A percentile compares a stretch with the other conserved stretches of the same genome.
phyloP scores from a whole-genome alignment of 2,888 invertebrate genomes.

The Cerastis leucographa region DNA sequence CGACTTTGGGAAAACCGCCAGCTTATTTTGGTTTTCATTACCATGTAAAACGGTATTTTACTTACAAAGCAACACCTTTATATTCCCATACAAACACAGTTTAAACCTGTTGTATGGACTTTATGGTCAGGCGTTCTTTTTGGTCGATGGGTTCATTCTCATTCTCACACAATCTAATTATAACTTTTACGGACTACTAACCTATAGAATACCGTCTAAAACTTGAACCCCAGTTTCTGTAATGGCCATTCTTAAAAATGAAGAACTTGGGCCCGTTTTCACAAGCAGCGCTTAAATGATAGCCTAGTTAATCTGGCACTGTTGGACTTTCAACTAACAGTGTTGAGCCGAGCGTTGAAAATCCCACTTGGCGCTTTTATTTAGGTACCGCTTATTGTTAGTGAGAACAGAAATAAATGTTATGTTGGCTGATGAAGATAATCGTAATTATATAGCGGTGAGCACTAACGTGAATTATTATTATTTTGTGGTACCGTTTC shows the following conservation, averaged over 20 bases:
- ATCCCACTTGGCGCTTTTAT: not conserved
- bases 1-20: constrained; percentile 25
- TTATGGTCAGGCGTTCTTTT: constrained; percentile 5
- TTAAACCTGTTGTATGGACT: constrained; percentile 20
- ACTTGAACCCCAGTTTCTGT: constrained; percentile 21
- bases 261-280: not conserved
- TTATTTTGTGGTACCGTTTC: constrained; percentile 13
- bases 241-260: constrained; percentile 7
- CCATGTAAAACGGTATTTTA: constrained; percentile 16
- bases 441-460: constrained; percentile 38
- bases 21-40: constrained; percentile 23
- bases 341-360: not conserved
- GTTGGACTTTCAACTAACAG: not conserved
- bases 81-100: constrained; percentile 19
- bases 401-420: constrained; percentile 2
- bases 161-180: constrained; percentile 41
- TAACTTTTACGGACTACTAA: constrained; percentile 37
- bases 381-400: not conserved
- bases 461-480: constrained; percentile 15
- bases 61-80: not conserved
- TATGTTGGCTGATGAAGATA: constrained; percentile 14
- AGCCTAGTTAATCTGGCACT: not conserved
- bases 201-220: constrained; percentile 25
- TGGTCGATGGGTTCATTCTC: constrained; percentile 27
- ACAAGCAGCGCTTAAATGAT: not conserved